A percentile compares a stretch with the other conserved stretches of the same genome.
Evolutionary conservation across 2,113 vertebrate species (phyloP).

Genomic region (Haliaeetus leucogaster): DNA sequence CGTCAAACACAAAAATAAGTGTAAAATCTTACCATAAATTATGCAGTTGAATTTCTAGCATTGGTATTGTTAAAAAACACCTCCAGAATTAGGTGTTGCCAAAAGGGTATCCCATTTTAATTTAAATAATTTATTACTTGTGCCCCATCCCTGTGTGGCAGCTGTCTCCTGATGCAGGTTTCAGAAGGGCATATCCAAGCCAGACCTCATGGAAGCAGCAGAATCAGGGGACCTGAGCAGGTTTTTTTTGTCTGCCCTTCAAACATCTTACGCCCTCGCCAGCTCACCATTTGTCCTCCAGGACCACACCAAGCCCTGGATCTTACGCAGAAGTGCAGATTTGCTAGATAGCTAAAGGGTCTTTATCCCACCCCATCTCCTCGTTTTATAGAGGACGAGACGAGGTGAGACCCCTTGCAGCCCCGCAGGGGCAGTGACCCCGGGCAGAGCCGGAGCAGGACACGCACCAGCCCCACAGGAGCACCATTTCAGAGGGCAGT

Average conservation of each 20-base stretch:
- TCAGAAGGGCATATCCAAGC: not conserved
- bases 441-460: not conserved
- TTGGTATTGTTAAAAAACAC: not conserved
- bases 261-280: not conserved
- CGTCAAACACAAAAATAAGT: not conserved
- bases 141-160: not conserved
- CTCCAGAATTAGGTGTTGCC: not conserved
- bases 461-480: fast-evolving
- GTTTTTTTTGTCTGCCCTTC: not conserved
- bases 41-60: not conserved
- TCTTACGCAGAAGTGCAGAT: not conserved
- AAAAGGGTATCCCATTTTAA: not conserved
- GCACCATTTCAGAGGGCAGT: not conserved
- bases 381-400: not conserved
- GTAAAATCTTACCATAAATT: not conserved
- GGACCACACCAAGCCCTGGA: not conserved
- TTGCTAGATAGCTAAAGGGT: not conserved
- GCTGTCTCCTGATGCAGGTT: not conserved
- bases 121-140: not conserved
- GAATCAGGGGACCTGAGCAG: not conserved
- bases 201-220: not conserved
- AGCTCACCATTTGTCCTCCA: not conserved
- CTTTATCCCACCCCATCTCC: not conserved
- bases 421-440: not conserved
- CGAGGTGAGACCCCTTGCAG: not conserved